Percentiles rank a stretch among this genome's conserved stretches.
These are phyloP conservation scores for Callosobruchus maculatus DNA, from an alignment of 2,888 invertebrate species.

Conservation along the genomic window DNA sequence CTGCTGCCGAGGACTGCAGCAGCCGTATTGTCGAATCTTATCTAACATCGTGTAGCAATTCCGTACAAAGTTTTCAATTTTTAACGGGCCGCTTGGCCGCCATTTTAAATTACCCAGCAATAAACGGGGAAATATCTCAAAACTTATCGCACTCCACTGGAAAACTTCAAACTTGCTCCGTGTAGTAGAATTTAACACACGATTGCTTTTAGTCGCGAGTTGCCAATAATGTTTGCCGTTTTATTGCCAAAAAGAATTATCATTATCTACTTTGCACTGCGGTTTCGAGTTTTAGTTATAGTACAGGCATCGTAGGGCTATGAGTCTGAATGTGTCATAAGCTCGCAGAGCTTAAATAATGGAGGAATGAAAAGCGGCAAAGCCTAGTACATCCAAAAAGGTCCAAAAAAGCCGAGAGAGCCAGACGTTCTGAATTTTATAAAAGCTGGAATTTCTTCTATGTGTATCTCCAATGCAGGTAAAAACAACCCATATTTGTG, in stretches of 20 bases:
- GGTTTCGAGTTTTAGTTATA: neutral
- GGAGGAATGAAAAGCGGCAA: too few relatives aligned
- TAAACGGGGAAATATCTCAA: neutral
- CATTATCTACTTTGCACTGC: neutral
- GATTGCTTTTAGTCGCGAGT: neutral
- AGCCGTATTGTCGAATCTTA: neutral
- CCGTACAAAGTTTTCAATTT: neutral
- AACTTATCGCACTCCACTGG: neutral
- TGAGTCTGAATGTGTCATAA: too few relatives aligned
- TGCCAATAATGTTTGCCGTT: neutral
- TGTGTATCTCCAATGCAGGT: too few relatives aligned
- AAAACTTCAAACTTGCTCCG: neutral
- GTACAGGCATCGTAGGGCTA: neutral
- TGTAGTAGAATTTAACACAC: neutral
- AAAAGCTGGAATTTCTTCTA: too few relatives aligned
- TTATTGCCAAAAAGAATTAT: neutral
- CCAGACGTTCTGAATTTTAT: too few relatives aligned
- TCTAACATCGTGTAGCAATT: neutral
- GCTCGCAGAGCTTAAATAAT: too few relatives aligned
- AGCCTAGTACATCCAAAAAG: too few relatives aligned
- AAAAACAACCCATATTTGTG: too few relatives aligned
- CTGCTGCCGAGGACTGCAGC: neutral
- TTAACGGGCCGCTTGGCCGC: neutral
- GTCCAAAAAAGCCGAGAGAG: too few relatives aligned
- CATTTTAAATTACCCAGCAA: neutral